Base-by-base conservation (phyloP, 1,140 invertebrate species). In the Patella vulgata region DNA sequence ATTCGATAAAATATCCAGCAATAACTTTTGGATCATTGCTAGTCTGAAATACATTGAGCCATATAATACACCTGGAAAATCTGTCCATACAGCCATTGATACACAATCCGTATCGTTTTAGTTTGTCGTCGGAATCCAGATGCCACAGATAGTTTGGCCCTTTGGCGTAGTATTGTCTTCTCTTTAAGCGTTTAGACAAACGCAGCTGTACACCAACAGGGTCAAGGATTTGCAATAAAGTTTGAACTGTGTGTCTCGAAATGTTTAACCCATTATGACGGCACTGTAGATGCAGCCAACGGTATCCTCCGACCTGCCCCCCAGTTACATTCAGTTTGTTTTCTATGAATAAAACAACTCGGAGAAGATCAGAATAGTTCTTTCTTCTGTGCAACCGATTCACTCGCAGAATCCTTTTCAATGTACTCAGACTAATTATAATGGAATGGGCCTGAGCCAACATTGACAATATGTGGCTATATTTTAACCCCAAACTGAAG, bases 31-130 rank as follows among this genome's bases (percentile, higher is more conserved):
- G 66, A 39, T 76, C 54, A 59, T 72, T 80, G 43, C 73, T 80
- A 28, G 78, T 71, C 12, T 46, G 52, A 43, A 56, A 33, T 44
- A 63, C 73, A 39, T 74, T 53, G 2, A 80, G 30, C 76, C 74
- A 81, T 54, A 81, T 65, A 11, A 81, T 61, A 19, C 70, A 53
- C 14, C 70, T 50, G 14, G 78, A 80, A 56, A 66, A 81, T 6
- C 75, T 78, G 63, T 80, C 78, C 21, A 81, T 71, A 33, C 72
- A 77, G 17, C 72, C 78, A 65, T 72, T 59, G 14, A 81, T 73
- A 23, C 50, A 52, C 48, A 81, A 66, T 5, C 79, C 78, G 66
- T 70, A 81, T 44, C 66, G 62, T 48, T 73, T 75, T 11, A 81
- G 66, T 63, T 78, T 77, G 46, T 78, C 77, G 63, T 74, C 72